Conservation (phyloP, 2,888 invertebrate species). For the Tinea semifulvella region DNA sequence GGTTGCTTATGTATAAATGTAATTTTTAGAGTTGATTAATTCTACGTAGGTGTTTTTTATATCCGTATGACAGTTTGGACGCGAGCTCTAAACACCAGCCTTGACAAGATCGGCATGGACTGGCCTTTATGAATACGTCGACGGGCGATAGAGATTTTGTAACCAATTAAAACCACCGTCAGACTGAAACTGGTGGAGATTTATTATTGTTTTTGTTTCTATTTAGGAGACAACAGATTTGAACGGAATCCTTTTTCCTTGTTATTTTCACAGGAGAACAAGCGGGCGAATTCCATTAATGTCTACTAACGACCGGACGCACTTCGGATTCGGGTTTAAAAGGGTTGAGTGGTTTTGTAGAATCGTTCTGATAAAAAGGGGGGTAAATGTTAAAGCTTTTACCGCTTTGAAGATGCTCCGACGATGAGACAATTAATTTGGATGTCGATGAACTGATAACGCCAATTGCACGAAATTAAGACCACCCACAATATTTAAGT, state of each 20-base stretch:
- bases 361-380: conserved; percentile 61
- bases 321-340: conserved; percentile 61
- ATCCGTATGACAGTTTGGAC: no score
- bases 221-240: conserved; percentile 37
- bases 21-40: no score
- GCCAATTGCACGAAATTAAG: conserved; percentile 9
- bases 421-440: conserved; percentile 40
- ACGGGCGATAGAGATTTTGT: conserved; percentile 4
- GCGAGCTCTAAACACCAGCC: no score
- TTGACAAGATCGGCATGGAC: no score
- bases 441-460: conserved; percentile 16
- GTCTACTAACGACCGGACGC: conserved; percentile 64
- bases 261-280: conserved; percentile 60
- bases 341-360: conserved; percentile 66
- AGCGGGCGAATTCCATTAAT: conserved; percentile 61
- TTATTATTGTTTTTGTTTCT: conserved; percentile 28
- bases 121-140: no score
- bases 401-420: conserved; percentile 58
- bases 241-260: conserved; percentile 42
- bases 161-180: conserved; percentile 11
- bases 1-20: no score
- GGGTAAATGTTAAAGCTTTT: conserved; percentile 55
- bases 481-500: no score
- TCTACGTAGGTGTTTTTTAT: no score
- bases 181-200: conserved; percentile 5